These are phyloP conservation scores for Oncorhynchus clarkii DNA, from an alignment of 2,113 vertebrate species.

Conservation along the genomic window DNA sequence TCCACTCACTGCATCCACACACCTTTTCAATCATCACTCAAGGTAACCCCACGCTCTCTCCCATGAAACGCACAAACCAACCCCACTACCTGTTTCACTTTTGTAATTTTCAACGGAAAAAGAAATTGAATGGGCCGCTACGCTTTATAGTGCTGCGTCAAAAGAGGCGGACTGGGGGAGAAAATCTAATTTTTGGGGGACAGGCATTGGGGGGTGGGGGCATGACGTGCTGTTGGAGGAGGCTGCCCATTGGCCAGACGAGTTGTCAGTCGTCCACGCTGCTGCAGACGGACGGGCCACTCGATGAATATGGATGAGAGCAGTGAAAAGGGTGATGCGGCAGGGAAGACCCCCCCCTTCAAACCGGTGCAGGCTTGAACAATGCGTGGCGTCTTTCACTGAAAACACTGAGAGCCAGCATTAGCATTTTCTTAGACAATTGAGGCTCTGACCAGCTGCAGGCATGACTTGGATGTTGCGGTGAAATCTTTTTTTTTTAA, in stretches of 20 bases:
- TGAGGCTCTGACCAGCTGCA: slow-evolving; percentile 73
- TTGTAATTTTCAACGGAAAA: slow-evolving; percentile 63
- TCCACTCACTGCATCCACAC: slow-evolving; percentile 59
- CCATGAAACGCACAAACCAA: slow-evolving; percentile 28
- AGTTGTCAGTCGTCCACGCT: slow-evolving; percentile 59
- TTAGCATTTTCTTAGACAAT: slow-evolving; percentile 77
- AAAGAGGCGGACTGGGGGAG: slow-evolving; percentile 69
- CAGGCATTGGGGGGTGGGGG: slow-evolving; percentile 61
- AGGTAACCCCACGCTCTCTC: slow-evolving; percentile 59
- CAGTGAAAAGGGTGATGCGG: slow-evolving; percentile 77
- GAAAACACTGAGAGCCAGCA: slow-evolving; percentile 74
- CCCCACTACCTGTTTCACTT: slow-evolving; percentile 53
- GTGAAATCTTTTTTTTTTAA: slow-evolving; percentile 67
- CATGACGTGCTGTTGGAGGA: slow-evolving; percentile 55
- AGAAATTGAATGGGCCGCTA: slow-evolving; percentile 61
- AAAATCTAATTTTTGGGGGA: slow-evolving; percentile 67
- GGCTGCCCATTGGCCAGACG: slow-evolving; percentile 54
- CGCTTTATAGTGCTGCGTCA: slow-evolving; percentile 78
- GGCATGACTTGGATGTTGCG: slow-evolving; percentile 72
- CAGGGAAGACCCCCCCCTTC: slow-evolving; percentile 74
- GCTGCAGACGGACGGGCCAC: slow-evolving; percentile 74
- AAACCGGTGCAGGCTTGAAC: slow-evolving; percentile 76
- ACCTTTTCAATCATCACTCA: slow-evolving; percentile 56
- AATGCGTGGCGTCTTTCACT: slow-evolving; percentile 76
- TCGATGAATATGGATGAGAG: slow-evolving; percentile 79